These are phyloP conservation scores for Microtus californicus DNA, from an alignment of 2,797 vertebrate species.

Conservation along the genomic window DNA sequence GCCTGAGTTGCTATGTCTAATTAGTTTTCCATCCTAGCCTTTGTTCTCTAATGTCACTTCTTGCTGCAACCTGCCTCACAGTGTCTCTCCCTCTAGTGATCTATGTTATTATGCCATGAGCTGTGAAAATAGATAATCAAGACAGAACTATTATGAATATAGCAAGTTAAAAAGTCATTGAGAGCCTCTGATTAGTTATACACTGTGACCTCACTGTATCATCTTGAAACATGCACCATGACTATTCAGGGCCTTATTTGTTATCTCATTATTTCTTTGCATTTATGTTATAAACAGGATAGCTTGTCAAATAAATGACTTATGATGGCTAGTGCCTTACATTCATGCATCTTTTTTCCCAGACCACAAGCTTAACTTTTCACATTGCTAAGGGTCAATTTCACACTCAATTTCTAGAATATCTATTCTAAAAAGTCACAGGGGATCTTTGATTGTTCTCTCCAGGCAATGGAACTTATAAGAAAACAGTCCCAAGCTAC, in stretches of 20 bases:
- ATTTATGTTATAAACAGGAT: conserved; percentile 50
- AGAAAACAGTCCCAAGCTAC: conserved; percentile 46
- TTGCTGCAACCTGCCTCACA: conserved; percentile 59
- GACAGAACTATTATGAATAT: conserved; percentile 68
- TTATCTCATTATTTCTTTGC: conserved; percentile 57
- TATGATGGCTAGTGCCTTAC: not conserved
- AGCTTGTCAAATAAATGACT: conserved; percentile 60
- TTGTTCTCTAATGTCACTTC: conserved; percentile 72
- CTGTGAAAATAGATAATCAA: conserved; percentile 72
- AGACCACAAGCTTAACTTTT: not conserved
- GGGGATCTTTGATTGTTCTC: conserved; percentile 26
- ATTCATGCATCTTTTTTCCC: not conserved
- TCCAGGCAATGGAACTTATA: not conserved
- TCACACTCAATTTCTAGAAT: conserved; percentile 36
- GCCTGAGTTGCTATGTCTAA: conserved; percentile 68
- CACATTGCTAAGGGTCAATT: conserved; percentile 37
- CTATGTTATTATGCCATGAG: conserved; percentile 63
- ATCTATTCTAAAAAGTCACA: conserved; percentile 54
- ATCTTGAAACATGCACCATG: conserved; percentile 54
- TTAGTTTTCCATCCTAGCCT: conserved; percentile 75
- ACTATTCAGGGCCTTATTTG: conserved; percentile 55
- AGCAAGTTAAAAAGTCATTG: conserved; percentile 68
- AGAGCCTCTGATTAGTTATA: conserved; percentile 67
- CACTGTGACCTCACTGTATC: conserved; percentile 55
- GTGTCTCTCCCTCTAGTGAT: conserved; percentile 62